Base-by-base conservation (phyloP, 1,140 invertebrate species). In the Nymphalis io region DNA sequence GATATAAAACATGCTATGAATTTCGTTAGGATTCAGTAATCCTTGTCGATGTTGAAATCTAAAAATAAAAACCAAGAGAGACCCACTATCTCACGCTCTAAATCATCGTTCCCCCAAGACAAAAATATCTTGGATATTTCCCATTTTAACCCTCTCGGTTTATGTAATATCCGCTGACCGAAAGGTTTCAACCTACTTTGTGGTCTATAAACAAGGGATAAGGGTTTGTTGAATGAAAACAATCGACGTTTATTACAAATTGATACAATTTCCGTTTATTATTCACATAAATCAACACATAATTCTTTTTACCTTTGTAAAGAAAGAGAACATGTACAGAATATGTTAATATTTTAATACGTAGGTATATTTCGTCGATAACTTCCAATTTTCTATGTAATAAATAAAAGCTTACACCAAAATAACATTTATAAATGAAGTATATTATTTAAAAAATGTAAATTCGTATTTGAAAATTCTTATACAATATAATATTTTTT, bases 71-170 rank as follows among this genome's bases (percentile, higher is more conserved):
- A 70, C 55, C n/a, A n/a, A n/a, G 64, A 59, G 64, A 63, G 59
- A 59, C 55, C 55, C 66, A 60, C 71, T 81, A 78, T 85, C 79
- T 76, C 73, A 72, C 67, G 72, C 70, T 73, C 76, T 84, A 87
- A 85, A 84, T 87, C 80, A 82, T 78, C 70, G 64, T 76, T 73
- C 74, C 75, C 68, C 73, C 58, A 72, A 73, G 75, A 76, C 74
- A 75, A 81, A 81, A 84, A 81, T 85, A 85, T 78, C 74, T 77
- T 72, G 68, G 75, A 68, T 71, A 75, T 77, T 80, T 74, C 68
- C 75, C 73, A 65, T 70, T 61, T 63, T 80, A 81, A 80, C 78
- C 82, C 80, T 76, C 76, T 77, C 71, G 40, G 68, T 80, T 77
- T 76, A 73, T 55, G 72, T 73, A 82, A 84, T 86, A 78, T 84